Conservation (phyloP, 2,888 invertebrate species). For the Drosophila niveifrons region DNA sequence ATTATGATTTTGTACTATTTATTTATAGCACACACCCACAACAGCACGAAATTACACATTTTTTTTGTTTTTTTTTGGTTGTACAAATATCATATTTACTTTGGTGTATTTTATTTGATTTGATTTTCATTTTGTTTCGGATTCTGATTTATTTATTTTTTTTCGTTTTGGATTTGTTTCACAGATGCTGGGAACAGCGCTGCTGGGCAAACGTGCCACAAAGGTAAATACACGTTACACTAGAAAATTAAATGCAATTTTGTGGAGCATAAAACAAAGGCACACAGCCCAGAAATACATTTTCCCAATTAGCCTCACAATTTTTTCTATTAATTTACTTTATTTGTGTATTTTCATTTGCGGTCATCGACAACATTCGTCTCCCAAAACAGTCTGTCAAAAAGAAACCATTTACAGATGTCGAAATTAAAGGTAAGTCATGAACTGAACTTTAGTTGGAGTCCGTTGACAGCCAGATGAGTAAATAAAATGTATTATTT, state of each 20-base stretch:
- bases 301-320: conserved; percentile 37
- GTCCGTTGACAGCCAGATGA: not conserved
- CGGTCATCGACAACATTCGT: conserved; percentile 7
- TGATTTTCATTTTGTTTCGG: not conserved
- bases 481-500: conserved; percentile 18
- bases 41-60: not conserved
- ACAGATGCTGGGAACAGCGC: conserved; percentile 85
- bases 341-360: conserved; percentile 28
- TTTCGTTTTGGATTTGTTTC: conserved; percentile 32
- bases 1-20: conserved; percentile 13
- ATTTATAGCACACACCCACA: conserved; percentile 7
- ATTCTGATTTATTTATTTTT: conserved; percentile 7
- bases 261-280: conserved; percentile 20
- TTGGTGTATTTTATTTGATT: conserved; percentile 21
- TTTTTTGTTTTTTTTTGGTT: too few species aligned
- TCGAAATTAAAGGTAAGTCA: conserved; percentile 84
- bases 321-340: conserved; percentile 33
- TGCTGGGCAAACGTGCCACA: conserved; percentile 84
- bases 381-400: conserved; percentile 81
- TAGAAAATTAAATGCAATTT: conserved; percentile 16
- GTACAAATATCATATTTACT: conserved; percentile 16
- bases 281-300: conserved; percentile 5
- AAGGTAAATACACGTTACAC: conserved; percentile 74
- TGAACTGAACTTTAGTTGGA: not conserved
- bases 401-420: conserved; percentile 85